Percentiles rank a stretch among this genome's conserved stretches.
Conservation (phyloP, 2,797 vertebrate genomes). For the Diceros bicornis region DNA sequence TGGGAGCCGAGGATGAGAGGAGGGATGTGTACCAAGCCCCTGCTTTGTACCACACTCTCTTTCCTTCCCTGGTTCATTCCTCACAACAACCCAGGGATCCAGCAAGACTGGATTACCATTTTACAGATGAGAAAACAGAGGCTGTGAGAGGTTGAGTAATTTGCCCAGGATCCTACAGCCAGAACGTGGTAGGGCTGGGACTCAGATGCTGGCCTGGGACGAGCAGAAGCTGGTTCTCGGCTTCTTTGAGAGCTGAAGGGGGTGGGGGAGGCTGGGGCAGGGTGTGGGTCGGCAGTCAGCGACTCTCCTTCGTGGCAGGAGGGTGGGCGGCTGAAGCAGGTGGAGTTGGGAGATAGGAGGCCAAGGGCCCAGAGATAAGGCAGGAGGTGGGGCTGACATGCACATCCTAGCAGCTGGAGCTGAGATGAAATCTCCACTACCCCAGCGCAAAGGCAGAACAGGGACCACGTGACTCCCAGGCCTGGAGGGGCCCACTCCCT, state of each 20-base stretch:
- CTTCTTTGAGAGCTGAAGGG: background rate
- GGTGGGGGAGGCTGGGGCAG: background rate
- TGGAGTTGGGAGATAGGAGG: background rate
- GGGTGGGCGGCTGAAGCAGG: background rate
- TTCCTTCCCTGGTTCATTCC: background rate
- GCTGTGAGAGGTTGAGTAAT: background rate
- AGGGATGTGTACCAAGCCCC: background rate
- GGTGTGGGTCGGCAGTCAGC: background rate
- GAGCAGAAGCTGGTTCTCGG: background rate
- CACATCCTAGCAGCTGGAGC: rapidly evolving
- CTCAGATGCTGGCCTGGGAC: background rate
- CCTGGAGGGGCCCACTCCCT: rapidly evolving
- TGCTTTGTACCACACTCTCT: background rate
- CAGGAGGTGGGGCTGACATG: background rate
- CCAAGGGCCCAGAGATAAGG: background rate
- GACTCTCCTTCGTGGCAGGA: background rate
- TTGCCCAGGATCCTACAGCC: background rate
- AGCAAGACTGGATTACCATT: background rate
- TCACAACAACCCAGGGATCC: background rate
- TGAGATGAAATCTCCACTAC: background rate
- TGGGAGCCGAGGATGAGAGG: background rate
- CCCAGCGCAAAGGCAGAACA: background rate
- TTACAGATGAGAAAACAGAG: background rate
- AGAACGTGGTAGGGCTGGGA: background rate
- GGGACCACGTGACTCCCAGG: rapidly evolving